phyloP scores from a whole-genome alignment of 2,797 vertebrate species.

The Malacoraja senta region DNA sequence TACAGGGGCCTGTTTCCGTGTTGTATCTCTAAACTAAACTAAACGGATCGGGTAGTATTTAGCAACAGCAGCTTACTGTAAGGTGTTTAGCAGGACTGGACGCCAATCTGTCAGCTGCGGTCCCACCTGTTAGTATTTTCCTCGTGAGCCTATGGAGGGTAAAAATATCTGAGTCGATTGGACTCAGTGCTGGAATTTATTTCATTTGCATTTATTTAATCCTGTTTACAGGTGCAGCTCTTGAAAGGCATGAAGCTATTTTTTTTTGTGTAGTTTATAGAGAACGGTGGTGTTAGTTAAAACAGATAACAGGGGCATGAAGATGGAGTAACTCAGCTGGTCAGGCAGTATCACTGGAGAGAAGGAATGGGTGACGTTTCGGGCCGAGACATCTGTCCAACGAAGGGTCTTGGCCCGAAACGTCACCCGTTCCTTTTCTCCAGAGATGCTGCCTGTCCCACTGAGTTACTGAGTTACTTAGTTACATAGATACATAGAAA shows the following conservation, averaged over 20 bases:
- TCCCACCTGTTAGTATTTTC: neutral
- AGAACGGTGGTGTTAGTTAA: neutral
- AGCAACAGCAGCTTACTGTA: neutral
- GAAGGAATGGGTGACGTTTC: too few species aligned
- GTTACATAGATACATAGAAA: too few species aligned
- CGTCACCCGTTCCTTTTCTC: too few species aligned
- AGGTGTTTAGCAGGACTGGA: neutral
- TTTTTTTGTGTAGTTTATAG: neutral
- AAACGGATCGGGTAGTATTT: neutral
- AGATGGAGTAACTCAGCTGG: too few species aligned
- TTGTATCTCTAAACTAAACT: neutral
- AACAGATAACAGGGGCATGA: too few species aligned
- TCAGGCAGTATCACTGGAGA: too few species aligned
- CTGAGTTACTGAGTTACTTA: too few species aligned
- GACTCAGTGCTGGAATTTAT: neutral
- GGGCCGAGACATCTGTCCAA: too few species aligned
- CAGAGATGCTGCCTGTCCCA: too few species aligned
- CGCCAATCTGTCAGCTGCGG: neutral
- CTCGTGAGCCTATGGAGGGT: neutral
- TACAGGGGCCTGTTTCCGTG: too few species aligned
- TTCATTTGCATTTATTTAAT: neutral
- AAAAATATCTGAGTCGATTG: too few species aligned
- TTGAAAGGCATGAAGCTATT: neutral
- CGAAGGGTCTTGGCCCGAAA: too few species aligned
- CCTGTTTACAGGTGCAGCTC: neutral